Evolutionary conservation across 2,113 vertebrate species (phyloP).

Genomic region (Takifugu bimaculatus): DNA sequence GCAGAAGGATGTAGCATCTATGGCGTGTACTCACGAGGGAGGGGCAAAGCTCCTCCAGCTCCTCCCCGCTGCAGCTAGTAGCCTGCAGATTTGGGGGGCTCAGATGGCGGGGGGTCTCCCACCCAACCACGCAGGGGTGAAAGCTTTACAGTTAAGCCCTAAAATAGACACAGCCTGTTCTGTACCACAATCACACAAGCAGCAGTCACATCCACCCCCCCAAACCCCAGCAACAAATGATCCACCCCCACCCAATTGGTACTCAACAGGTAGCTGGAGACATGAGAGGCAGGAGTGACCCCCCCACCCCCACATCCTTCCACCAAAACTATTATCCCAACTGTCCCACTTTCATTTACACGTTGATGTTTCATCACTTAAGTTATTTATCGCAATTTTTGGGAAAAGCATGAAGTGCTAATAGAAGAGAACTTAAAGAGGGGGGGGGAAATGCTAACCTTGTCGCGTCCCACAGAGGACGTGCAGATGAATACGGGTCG

Average conservation of each 20-base stretch:
- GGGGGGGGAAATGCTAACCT: conserved; percentile 83
- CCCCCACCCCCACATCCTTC: conserved; percentile 35
- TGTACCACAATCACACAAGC: conserved; percentile 99
- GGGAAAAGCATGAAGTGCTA: background rate
- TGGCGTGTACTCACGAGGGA: conserved; percentile 98
- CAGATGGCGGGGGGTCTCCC: conserved; percentile 97
- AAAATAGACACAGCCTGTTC: conserved; percentile 99
- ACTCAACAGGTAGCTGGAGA: conserved; percentile 34
- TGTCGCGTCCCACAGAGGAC: conserved; percentile 57
- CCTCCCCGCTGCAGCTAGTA: conserved; percentile 99
- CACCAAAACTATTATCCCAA: conserved; percentile 25
- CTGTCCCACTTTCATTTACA: conserved; percentile 11
- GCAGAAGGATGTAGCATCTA: conserved; percentile 77
- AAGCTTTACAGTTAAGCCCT: conserved; percentile 99
- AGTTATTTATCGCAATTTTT: background rate
- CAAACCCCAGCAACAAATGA: conserved; percentile 30
- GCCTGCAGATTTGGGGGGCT: conserved; percentile 99
- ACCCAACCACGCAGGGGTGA: conserved; percentile 97
- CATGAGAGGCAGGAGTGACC: conserved; percentile 36
- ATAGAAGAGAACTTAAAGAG: conserved; percentile 24
- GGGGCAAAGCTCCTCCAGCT: conserved; percentile 94
- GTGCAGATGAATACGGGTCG: background rate
- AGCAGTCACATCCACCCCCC: conserved; percentile 73
- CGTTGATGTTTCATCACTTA: background rate
- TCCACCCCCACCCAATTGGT: conserved; percentile 35